Base-by-base conservation (phyloP, 2,888 invertebrate genomes). In the Ephialtes manifestator region DNA sequence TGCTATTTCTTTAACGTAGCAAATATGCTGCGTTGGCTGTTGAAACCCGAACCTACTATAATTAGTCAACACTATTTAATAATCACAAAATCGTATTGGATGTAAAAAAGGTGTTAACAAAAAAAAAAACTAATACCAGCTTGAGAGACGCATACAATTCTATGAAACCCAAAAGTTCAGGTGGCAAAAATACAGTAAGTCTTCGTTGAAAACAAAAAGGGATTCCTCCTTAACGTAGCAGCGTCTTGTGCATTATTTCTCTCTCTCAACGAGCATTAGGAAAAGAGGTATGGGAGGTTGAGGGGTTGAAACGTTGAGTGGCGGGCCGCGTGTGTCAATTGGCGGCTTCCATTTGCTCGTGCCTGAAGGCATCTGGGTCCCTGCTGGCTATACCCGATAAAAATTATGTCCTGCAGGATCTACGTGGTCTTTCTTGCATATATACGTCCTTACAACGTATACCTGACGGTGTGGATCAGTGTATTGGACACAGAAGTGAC, bases 271-370 rank as follows among this genome's bases (percentile, higher is more conserved):
- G 65, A 48, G 20, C 68, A 24, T 48, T 35, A 39, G 55, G 5
- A 39, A n/a, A 24, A 24, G 55, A 24, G 43, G 51, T n/a, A 60
- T n/a, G 31, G 77, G 24, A 68, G 28, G 55, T 31, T 51, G 68
- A 31, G 71, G 53, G 72, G 55, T 84, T 71, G 60, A 77, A 77
- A 75, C 58, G 81, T 81, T 81, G 84, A 84, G 84, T 84, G 77
- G 79, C 76, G 20, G 63, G 77, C 81, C 87, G 86, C 88, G 86
- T 88, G 90, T 90, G 92, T 92, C 92, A 91, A 92, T 92, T 91
- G 92, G 87, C 89, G 88, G 88, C 88, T 90, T 91, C 92, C 92
- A 92, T 92, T 92, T 91, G 87, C 89, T 58, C 80, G 75, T 39
- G 88, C 85, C 85, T 75, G 87, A 85, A 87, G 89, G 90, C 92